These are phyloP conservation scores for Parnassius orleans DNA, from an alignment of 2,888 invertebrate genomes.

Conservation along the genomic window DNA sequence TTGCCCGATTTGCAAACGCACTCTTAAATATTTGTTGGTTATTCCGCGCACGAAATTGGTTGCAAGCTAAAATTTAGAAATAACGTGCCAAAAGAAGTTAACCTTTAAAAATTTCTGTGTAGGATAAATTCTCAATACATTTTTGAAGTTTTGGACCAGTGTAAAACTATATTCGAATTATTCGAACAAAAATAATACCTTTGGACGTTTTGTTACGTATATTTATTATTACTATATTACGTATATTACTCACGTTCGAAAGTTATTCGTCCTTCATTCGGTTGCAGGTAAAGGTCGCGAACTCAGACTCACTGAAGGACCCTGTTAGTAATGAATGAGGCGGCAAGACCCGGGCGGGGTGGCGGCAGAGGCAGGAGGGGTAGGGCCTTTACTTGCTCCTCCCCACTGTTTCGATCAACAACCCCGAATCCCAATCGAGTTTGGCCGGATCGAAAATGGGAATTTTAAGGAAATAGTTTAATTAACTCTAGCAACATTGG, in stretches of 20 bases:
- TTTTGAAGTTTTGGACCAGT: too few relatives aligned
- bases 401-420: conserved; percentile 68
- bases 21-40: too few relatives aligned
- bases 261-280: conserved; percentile 56
- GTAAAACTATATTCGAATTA: too few relatives aligned
- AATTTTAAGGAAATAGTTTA: conserved; percentile 53
- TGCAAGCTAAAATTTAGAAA: too few relatives aligned
- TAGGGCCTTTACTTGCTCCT: conserved; percentile 34
- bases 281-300: conserved; percentile 65
- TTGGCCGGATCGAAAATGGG: conserved; percentile 53
- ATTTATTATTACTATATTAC: too few relatives aligned
- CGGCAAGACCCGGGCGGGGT: conserved; percentile 48
- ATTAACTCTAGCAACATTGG: conserved; percentile 46
- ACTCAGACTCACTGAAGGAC: conserved; percentile 62
- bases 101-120: too few relatives aligned
- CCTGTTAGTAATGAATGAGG: conserved; percentile 49
- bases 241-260: conserved; percentile 42
- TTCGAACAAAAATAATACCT: too few relatives aligned
- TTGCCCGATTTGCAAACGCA: too few relatives aligned
- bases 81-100: too few relatives aligned
- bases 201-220: too few relatives aligned
- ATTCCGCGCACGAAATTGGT: too few relatives aligned
- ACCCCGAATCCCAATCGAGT: conserved; percentile 71
- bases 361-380: conserved; percentile 28
- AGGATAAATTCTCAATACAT: too few relatives aligned